Base-by-base conservation (phyloP, 1,140 invertebrate genomes). In the Meloidogyne chitwoodi region DNA sequence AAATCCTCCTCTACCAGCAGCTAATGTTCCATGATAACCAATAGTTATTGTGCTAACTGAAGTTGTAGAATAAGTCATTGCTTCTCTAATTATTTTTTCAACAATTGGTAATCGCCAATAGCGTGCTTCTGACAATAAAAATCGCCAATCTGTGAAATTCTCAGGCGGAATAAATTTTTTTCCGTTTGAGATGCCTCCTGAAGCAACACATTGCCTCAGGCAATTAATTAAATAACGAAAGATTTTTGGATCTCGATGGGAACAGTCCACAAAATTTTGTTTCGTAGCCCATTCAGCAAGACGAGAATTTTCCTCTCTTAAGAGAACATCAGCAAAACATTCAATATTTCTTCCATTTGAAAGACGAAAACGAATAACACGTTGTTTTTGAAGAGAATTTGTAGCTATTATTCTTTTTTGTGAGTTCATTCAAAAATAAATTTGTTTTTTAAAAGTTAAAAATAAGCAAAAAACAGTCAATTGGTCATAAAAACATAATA, bases 11-110 rank as follows among this genome's bases (percentile, higher is more conserved):
- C 95, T 91, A 26, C 95, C 96, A 87, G 98, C 98, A 16, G 94
- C 93, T 87, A 99, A 98, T 77, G 95, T 97, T 8, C 96, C 96
- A 22, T 96, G 83, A 78, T 99, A 98, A 1, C 95, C 94, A 24
- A 99, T 91, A 0, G 93, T 95, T 83, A 99, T 81, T 12, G 82
- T 84, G 5, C 48, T 56, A 56, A 56, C 48, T n/a, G 48, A n/a
- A 31, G 80, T 82, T 8, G 79, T 22, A n/a, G 29, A n/a, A n/a
- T 69, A 61, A 61, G 65, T 75, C 34, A 31, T 63, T 22, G 73
- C 79, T 24, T 81, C 79, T 11, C 64, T 77, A 61, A 83, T 61
- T 34, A 71, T 61, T 27, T 83, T 38, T 41, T 84, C 83, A 29
- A 83, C 62, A 3, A 48, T 38, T 14, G 22, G 16, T 31, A 84